Base-by-base conservation (phyloP, 2,888 invertebrate species). In the Oasisia sp. region DNA sequence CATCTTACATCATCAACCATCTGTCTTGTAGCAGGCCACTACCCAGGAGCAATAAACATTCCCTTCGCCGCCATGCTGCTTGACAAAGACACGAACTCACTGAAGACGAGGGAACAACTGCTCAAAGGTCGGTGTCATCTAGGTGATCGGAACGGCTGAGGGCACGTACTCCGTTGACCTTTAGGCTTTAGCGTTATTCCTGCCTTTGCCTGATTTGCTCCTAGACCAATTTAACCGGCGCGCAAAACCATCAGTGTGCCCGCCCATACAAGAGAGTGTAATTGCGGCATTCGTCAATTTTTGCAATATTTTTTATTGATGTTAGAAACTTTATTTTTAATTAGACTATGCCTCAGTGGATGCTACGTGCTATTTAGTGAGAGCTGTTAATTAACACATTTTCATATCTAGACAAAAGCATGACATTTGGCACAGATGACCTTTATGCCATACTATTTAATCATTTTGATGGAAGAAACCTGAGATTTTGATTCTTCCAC, bases 21-120 rank as follows among this genome's bases (percentile, higher is more conserved):
- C 1, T n/a, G 74, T 74, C 12, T 74, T 74, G 74, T 74, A 74
- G n/a, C 92, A 11, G 94, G 93, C 32, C 94, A 94, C 45, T 94
- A 94, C 38, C 94, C 94, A 89, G 94, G 93, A 44, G 94, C 94
- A 0, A 93, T 89, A 27, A 94, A 94, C 91, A 91, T 95, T 32
- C 92, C 94, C 0, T 27, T 91, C n/a, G 93, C 93, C 91, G 74
- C 91, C 2, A 91, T 91, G 4, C 89, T 95, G 44, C 90, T 95
- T 19, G 93, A 95, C 90, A 89, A 91, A 19, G 93, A 93, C 11
- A 93, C 89, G n/a, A 92, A 93, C 9, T 91, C 92, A 8, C 56
- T 95, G 89, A 94, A 94, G 92, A 91, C 93, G 32, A 32, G 92
- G n/a, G 94, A 94, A 11, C 91, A 94, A 19, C 92, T 95, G 5